phyloP scores from a whole-genome alignment of 2,888 invertebrate species.

The Sycophila texana region DNA sequence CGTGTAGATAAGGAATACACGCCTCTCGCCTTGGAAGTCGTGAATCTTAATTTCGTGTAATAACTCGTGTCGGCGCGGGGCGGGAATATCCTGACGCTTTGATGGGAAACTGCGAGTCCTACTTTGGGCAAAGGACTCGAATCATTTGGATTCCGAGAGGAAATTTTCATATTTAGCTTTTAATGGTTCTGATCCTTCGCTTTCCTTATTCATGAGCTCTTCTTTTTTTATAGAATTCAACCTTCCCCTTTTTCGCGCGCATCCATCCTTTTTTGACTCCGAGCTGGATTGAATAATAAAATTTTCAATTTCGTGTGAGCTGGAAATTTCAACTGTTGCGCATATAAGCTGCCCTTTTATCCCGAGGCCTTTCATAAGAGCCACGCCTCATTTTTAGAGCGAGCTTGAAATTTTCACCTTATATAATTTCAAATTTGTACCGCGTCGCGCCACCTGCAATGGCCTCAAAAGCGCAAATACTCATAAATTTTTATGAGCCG shows the following conservation, averaged over 20 bases:
- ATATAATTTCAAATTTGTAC: too few relatives aligned
- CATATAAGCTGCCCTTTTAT: not conserved
- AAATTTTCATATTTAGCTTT: slow-evolving; percentile 51
- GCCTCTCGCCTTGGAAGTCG: slow-evolving; percentile 18
- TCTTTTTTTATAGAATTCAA: slow-evolving; percentile 2
- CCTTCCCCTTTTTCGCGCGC: not conserved
- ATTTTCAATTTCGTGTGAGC: slow-evolving; percentile 25
- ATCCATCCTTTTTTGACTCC: not conserved
- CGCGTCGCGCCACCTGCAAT: not conserved
- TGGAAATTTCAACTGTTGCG: slow-evolving; percentile 8
- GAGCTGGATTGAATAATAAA: slow-evolving; percentile 26
- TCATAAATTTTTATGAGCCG: slow-evolving; percentile 27
- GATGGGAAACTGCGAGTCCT: not conserved
- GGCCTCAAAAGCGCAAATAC: not conserved
- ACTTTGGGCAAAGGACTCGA: slow-evolving; percentile 8
- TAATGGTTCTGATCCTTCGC: slow-evolving; percentile 29
- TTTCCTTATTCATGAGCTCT: slow-evolving; percentile 40
- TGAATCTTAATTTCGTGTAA: slow-evolving; percentile 53
- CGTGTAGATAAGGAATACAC: slow-evolving; percentile 41
- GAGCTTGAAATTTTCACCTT: too few relatives aligned
- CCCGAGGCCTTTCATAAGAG: not conserved
- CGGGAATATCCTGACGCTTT: not conserved
- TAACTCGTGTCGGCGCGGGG: slow-evolving; percentile 33
- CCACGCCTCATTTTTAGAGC: too few relatives aligned
- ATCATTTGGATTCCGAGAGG: not conserved